These are phyloP conservation scores for Tychaedon coryphoeus DNA, from an alignment of 2,113 vertebrate species.

Conservation along the genomic window DNA sequence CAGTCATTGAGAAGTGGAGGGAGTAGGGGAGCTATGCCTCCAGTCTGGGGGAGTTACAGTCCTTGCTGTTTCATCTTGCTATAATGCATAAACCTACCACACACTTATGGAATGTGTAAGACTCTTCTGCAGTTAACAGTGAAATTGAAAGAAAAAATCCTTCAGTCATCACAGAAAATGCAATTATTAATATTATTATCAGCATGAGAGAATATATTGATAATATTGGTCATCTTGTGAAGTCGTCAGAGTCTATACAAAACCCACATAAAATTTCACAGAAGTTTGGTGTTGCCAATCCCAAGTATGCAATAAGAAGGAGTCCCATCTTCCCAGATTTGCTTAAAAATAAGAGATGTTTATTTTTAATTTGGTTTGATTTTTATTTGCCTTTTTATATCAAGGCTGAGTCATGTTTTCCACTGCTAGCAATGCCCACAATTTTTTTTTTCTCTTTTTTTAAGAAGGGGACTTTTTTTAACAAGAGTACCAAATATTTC, in stretches of 20 bases:
- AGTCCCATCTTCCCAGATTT: constrained; percentile 44
- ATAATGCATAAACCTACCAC: rapidly evolving
- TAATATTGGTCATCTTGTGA: constrained; percentile 5
- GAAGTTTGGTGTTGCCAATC: not conserved
- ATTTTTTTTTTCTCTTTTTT: too few relatives aligned
- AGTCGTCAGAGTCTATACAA: not conserved
- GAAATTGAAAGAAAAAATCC: not conserved
- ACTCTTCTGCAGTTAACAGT: not conserved
- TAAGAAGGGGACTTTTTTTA: not conserved
- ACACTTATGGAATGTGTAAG: rapidly evolving
- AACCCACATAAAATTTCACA: constrained; percentile 10
- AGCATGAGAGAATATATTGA: not conserved
- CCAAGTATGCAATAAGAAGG: not conserved
- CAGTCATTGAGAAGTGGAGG: not conserved
- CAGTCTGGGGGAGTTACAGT: rapidly evolving
- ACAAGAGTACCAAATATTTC: not conserved
- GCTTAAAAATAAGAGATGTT: not conserved
- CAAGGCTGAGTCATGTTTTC: not conserved
- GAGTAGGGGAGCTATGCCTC: not conserved
- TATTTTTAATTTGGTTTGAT: constrained; percentile 20
- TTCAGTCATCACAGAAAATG: not conserved
- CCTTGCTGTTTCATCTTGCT: not conserved
- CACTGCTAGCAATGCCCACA: not conserved
- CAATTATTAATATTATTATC: not conserved
- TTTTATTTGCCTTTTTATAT: constrained; percentile 49